Base-by-base conservation (phyloP, 2,888 invertebrate genomes). In the Microchrysa polita region DNA sequence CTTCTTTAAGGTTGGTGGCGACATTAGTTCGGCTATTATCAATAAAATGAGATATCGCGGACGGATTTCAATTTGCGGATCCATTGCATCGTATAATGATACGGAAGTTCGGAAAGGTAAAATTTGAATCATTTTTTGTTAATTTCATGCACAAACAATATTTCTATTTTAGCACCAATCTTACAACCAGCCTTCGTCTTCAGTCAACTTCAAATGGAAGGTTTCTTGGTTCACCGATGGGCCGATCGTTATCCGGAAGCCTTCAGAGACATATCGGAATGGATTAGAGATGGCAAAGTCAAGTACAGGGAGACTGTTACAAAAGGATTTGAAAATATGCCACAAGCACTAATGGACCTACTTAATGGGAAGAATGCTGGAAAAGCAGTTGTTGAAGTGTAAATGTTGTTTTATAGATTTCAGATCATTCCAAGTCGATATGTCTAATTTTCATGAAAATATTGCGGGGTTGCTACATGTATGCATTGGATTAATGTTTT, bases 311-410 rank as follows among this genome's bases (percentile, higher is more conserved):
- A 93, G 82, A 91, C 91, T 60, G 80, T 90, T 1, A 91, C 90
- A 1, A 84, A 90, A 75, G 93, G 92, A 1, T 92, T 93, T 82
- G 91, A 92, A 77, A 91, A 91, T 78, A 90, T 91, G 88, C 90
- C 91, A 1, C 86, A 89, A 63, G 92, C 92, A 44, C 88, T 93
- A 75, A 86, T 88, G 72, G 90, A 88, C 14, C 87, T 93, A 81
- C 82, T 88, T 7, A 82, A 85, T 72, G 92, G 93, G 44, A 88
- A 89, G 79, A 92, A 91, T 82, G 86, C 86, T 23, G 93, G 93
- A 67, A 93, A 93, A 86, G 90, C 91, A 42, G 82, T 92, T 75
- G 89, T 93, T 12, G 88, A 89, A 86, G 86, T 86, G 44, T 77
- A 67, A 77, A 42, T n/a, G n/a, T n/a, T n/a, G n/a, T n/a, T n/a